Conservation (phyloP, 30 jellyfish, hydroid and myxozoan genomes). For the Cassiopea xamachana region DNA sequence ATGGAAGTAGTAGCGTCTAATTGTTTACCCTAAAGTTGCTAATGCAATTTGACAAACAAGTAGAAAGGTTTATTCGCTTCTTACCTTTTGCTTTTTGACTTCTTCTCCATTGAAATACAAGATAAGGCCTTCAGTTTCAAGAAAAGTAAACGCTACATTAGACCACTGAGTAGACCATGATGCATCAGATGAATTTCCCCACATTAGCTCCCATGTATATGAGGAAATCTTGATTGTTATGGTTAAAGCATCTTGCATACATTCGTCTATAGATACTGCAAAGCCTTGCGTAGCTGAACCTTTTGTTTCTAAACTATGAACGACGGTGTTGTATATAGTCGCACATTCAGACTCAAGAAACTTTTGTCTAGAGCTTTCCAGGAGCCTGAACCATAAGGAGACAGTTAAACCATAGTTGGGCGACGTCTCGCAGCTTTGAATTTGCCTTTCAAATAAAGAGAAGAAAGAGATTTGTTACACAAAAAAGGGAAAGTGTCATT, state of each 20-base stretch:
- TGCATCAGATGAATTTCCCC: not conserved
- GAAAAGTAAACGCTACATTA: not conserved
- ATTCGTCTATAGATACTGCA: not conserved
- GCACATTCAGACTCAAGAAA: not conserved
- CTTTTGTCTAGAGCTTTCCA: not conserved
- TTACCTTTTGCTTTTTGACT: not conserved
- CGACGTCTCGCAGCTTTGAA: not conserved
- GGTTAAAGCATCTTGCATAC: not conserved
- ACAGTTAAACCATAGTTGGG: slow-evolving; percentile 1
- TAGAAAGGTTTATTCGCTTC: too few relatives aligned
- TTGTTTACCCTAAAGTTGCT: too few relatives aligned
- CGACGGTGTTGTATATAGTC: not conserved
- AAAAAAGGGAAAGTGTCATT: too few relatives aligned
- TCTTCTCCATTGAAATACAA: not conserved
- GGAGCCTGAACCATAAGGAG: not conserved
- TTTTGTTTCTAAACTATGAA: not conserved
- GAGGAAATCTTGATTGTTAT: too few relatives aligned
- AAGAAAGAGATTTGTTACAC: too few relatives aligned
- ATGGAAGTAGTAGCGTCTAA: too few relatives aligned
- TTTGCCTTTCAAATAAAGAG: not conserved
- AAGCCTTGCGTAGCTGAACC: not conserved
- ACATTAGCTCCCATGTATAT: too few relatives aligned
- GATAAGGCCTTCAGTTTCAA: not conserved
- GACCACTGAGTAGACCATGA: not conserved
- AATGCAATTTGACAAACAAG: too few relatives aligned